Base-by-base conservation (phyloP, 2,113 vertebrate genomes). In the Bujurquina vittata region DNA sequence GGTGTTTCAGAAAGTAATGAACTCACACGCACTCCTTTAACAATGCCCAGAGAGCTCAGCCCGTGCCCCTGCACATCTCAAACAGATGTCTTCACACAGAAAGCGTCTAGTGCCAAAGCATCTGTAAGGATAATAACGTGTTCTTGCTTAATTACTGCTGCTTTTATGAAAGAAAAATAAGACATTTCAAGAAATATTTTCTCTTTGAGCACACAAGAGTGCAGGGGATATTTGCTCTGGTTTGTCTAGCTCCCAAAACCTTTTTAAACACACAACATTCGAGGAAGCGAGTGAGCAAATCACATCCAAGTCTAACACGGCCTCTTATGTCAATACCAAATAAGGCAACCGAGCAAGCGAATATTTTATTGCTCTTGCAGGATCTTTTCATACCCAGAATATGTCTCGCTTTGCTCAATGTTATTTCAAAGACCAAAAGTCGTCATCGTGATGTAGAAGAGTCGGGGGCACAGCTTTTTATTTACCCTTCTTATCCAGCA, bases 261-360 rank as follows among this genome's bases (percentile, higher is more conserved):
- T 78, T 91, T 92, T 33, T 84, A 88, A 91, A 93, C 82, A 88
- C 83, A 91, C 89, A 92, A 89, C 81, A 89, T 79, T 79, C 7
- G 69, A 91, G 73, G 55, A 87, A 65, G 77, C 55, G 61, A 85
- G 81, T 1, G 87, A 87, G 86, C 18, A 52, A 89, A 77, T 80
- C 67, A 79, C 52, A 52, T 92, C 90, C 87, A 89, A 85, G 85
- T 82, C 83, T 76, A 81, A 90, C 82, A 88, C 72, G 31, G 74
- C 74, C 72, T 77, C 78, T 83, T 87, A 87, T 79, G 65, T 86
- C 87, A 57, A 85, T 83, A 93, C 95, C 95, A 96, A 94, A 96
- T 91, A 96, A 95, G 94, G 94, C 82, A 94, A 92, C 33, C n/a
- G 9, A 84, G 80, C 79, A 55, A 67, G 83, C 63, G 6, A 79